Evolutionary conservation across 2,888 invertebrate genomes (phyloP).

Genomic region (Plutella xylostella): DNA sequence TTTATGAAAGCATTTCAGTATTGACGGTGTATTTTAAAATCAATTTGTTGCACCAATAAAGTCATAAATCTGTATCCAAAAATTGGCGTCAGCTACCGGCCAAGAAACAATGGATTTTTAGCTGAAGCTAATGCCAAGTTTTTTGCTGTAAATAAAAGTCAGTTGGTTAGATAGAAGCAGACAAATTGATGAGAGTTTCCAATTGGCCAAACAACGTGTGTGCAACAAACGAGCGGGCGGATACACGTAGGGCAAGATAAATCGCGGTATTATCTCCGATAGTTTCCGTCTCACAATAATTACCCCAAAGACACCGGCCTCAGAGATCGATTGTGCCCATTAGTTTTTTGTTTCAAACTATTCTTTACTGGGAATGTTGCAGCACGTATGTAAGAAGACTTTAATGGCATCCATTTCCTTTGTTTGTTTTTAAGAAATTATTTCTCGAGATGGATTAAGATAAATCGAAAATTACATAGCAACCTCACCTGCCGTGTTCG

Average conservation of each 20-base stretch:
- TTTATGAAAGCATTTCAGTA: conserved; percentile 20
- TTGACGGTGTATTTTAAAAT: neutral
- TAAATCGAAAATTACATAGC: neutral
- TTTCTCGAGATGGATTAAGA: too few relatives aligned
- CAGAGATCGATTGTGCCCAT: conserved; percentile 37
- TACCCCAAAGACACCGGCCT: conserved; percentile 25
- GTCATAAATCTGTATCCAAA: too few relatives aligned
- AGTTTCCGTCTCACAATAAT: conserved; percentile 47
- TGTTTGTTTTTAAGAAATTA: conserved; percentile 6
- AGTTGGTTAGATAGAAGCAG: too few relatives aligned
- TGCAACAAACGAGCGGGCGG: conserved; percentile 22
- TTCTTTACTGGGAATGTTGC: conserved; percentile 28
- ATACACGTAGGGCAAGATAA: conserved; percentile 34
- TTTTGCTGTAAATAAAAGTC: too few relatives aligned
- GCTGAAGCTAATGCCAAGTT: too few relatives aligned
- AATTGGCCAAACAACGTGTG: conserved; percentile 27
- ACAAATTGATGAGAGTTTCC: too few relatives aligned
- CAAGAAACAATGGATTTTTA: too few relatives aligned
- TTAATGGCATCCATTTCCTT: conserved; percentile 9
- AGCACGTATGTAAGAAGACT: conserved; percentile 24
- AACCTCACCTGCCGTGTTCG: neutral
- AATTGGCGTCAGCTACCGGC: too few relatives aligned
- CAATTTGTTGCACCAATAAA: too few relatives aligned
- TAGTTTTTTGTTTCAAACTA: conserved; percentile 34
- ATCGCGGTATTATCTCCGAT: conserved; percentile 41